Evolutionary conservation across 2,888 invertebrate genomes (phyloP), one percentile per base, ranked within the genome.

Genomic region (Scaptomyza flava): DNA sequence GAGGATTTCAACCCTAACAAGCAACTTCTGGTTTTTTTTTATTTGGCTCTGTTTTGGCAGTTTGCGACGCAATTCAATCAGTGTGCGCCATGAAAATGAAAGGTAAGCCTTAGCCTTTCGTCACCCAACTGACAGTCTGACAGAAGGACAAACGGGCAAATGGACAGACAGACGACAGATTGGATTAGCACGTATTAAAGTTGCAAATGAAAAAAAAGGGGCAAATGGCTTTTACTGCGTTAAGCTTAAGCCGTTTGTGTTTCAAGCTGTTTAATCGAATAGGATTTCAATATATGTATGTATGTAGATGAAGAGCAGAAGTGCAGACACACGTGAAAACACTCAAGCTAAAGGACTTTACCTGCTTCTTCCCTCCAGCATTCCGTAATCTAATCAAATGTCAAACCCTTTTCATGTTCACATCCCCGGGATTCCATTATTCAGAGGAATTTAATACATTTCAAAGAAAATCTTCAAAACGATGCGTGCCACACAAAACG

Each of bases 391-490:
- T 36, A 38, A 46, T 43, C 38, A 46, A 60, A 54, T 72, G 82
- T 82, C 77, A 82, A 87, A 83, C 88, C 82, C 82, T 83, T 83
- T 87, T 83, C 82, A 87, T 71, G 72, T 81, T 41, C 59, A 41
- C 45, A 53, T 57, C 17, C 23, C 7, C 33, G 27, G 14, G 3
- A 31, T 58, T 68, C 14, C 47, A 36, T 8, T 5, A 34, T 58
- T 68, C 14, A 53, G 42, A 8, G 63, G 72, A 74, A 78, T 69
- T 78, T 73, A 77, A 73, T 77, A 79, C 70, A 74, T 74, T 78
- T 61, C 60, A 43, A 45, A 33, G 38, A 48, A 63, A 45, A 59
- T 60, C 46, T 51, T 20, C 46, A 57, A 77, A 71, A 58, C 67
- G 58, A 71, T 51, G 56, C 38, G 41, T 50, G 45, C 8, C 9